These are phyloP conservation scores for Leptinotarsa texana DNA, from an alignment of 1,140 invertebrate genomes.

Conservation along the genomic window DNA sequence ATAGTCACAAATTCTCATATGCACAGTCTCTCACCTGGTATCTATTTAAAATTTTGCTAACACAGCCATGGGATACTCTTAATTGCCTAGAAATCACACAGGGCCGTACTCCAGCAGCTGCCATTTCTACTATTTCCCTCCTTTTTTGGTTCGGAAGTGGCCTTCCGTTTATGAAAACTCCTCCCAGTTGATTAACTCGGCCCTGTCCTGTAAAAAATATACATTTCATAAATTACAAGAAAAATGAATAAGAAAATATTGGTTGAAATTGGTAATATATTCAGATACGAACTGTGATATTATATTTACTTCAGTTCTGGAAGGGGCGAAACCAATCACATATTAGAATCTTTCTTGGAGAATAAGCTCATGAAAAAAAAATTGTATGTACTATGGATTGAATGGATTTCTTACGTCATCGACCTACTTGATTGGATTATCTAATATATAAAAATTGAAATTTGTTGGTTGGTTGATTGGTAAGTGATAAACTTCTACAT, in stretches of 20 bases:
- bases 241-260: constrained; percentile 9
- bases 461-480: no score
- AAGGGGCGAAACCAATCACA: no score
- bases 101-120: constrained; percentile 75
- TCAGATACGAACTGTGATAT: background rate
- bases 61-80: constrained; percentile 81
- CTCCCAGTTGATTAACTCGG: constrained; percentile 82
- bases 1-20: no score
- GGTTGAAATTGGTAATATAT: background rate
- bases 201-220: constrained; percentile 67
- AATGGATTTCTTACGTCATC: no score
- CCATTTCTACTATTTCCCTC: constrained; percentile 82
- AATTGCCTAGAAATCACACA: constrained; percentile 81
- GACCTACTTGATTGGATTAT: no score
- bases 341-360: no score
- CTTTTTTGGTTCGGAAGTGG: constrained; percentile 79
- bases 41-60: constrained; percentile 81
- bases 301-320: no score
- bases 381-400: no score
- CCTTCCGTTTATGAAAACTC: constrained; percentile 82
- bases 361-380: no score
- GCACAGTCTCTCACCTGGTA: constrained; percentile 60
- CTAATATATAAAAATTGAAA: no score
- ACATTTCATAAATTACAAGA: background rate
- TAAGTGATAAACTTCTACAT: no score